These are phyloP conservation scores for Helostoma temminkii DNA, from an alignment of 2,797 vertebrate species.

Conservation along the genomic window DNA sequence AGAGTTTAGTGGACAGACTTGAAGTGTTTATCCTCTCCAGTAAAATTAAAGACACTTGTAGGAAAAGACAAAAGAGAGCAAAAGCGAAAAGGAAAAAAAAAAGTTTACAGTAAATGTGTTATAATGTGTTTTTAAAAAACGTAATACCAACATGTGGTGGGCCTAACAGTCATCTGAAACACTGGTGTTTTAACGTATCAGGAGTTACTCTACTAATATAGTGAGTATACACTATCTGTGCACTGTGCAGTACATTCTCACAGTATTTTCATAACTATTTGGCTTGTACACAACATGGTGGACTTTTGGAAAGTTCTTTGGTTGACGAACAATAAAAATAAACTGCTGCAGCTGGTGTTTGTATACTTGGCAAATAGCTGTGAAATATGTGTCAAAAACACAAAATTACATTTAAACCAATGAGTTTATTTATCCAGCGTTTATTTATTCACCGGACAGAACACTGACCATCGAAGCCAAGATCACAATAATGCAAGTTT, in stretches of 20 bases:
- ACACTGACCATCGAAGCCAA: not conserved
- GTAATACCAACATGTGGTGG: not conserved
- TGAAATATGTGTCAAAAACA: slow-evolving; percentile 28
- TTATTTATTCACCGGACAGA: slow-evolving; percentile 43
- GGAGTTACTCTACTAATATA: not conserved
- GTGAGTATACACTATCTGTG: not conserved
- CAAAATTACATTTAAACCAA: slow-evolving; percentile 11
- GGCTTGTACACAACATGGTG: not conserved
- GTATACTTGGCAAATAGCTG: slow-evolving; percentile 38
- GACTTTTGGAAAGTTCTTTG: slow-evolving; percentile 20
- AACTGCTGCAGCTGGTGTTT: slow-evolving; percentile 55
- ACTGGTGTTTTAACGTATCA: not conserved
- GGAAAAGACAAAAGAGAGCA: not conserved
- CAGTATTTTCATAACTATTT: not conserved
- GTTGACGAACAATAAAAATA: slow-evolving; percentile 51
- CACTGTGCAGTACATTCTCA: not conserved
- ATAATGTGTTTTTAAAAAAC: not conserved
- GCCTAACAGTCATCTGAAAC: not conserved
- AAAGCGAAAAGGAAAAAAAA: no score
- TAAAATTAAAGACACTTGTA: slow-evolving; percentile 11
- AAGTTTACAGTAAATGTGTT: not conserved
- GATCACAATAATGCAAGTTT: slow-evolving; percentile 2
- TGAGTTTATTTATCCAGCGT: slow-evolving; percentile 32
- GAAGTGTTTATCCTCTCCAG: slow-evolving; percentile 1
- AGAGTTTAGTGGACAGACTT: not conserved